Evolutionary conservation across 2,797 vertebrate genomes (phyloP).

Genomic region (Syngnathus rostellatus): DNA sequence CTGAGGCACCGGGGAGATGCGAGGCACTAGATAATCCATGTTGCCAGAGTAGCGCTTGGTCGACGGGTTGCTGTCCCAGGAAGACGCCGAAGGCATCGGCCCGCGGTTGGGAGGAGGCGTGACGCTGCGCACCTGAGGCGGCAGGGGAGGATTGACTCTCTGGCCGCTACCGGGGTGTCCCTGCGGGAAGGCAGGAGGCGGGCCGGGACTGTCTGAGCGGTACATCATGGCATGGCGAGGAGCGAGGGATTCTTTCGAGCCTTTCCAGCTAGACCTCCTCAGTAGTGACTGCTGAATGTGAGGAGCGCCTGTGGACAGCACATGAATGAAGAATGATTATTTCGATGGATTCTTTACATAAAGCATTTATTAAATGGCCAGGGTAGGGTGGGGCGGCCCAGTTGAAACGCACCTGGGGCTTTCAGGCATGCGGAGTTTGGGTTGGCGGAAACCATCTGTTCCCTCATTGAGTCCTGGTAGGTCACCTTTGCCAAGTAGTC

Average conservation of each 20-base stretch:
- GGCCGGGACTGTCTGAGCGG: constrained; percentile 82
- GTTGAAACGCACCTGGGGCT: constrained; percentile 70
- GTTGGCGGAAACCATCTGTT: constrained; percentile 79
- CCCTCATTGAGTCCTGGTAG: constrained; percentile 83
- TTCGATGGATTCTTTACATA: background rate
- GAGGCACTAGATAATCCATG: constrained; percentile 84
- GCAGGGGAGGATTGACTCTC: constrained; percentile 83
- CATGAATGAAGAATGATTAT: background rate
- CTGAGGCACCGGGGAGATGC: constrained; percentile 89
- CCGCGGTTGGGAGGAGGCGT: constrained; percentile 84
- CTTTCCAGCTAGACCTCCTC: constrained; percentile 93
- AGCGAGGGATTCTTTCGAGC: constrained; percentile 90
- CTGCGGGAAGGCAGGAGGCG: constrained; percentile 77
- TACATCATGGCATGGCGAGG: constrained; percentile 82
- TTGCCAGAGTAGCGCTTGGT: constrained; percentile 91
- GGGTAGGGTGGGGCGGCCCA: constrained; percentile 15
- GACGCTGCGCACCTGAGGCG: constrained; percentile 87
- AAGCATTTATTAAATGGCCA: background rate
- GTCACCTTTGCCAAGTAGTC: constrained; percentile 91
- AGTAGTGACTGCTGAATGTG: constrained; percentile 81
- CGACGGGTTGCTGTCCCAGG: constrained; percentile 84
- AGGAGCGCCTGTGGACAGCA: constrained; percentile 54
- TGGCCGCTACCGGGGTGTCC: constrained; percentile 76
- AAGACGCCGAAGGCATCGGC: constrained; percentile 74
- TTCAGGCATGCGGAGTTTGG: constrained; percentile 77